phyloP scores from a whole-genome alignment of 2,888 invertebrate species.

The Holacanthella duospinosa region DNA sequence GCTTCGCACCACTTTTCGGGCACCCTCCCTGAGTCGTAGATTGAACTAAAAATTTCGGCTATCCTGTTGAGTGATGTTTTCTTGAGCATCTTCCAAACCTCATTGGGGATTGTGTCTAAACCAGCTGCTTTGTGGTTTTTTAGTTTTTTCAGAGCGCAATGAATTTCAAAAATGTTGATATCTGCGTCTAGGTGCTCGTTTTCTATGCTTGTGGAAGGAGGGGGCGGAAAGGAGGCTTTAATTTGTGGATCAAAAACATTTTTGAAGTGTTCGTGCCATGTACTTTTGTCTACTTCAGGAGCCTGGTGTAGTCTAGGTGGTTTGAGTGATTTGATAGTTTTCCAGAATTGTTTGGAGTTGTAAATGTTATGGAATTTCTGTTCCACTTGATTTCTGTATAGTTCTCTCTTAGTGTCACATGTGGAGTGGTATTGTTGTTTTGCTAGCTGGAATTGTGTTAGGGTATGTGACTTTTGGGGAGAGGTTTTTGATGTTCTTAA shows the following conservation, averaged over 20 bases:
- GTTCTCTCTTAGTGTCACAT: too few species aligned
- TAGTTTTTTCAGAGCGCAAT: neutral
- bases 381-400: too few species aligned
- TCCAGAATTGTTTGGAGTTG: too few species aligned
- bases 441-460: too few species aligned
- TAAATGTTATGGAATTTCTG: too few species aligned
- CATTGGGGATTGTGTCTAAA: slow-evolving; percentile 12
- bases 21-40: neutral
- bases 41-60: neutral
- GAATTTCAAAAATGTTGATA: neutral
- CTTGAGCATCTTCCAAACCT: slow-evolving; percentile 8
- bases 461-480: too few species aligned
- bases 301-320: too few species aligned
- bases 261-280: neutral
- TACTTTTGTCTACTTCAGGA: too few species aligned
- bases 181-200: neutral
- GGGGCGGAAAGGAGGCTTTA: neutral
- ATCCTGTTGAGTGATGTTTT: neutral
- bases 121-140: slow-evolving; percentile 8
- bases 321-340: too few species aligned
- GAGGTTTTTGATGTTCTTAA: too few species aligned
- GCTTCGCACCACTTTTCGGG: neutral
- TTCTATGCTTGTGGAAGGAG: neutral
- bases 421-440: too few species aligned
- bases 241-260: neutral